phyloP scores from a whole-genome alignment of 2,113 vertebrate genomes.

The Scytalopus superciliaris region DNA sequence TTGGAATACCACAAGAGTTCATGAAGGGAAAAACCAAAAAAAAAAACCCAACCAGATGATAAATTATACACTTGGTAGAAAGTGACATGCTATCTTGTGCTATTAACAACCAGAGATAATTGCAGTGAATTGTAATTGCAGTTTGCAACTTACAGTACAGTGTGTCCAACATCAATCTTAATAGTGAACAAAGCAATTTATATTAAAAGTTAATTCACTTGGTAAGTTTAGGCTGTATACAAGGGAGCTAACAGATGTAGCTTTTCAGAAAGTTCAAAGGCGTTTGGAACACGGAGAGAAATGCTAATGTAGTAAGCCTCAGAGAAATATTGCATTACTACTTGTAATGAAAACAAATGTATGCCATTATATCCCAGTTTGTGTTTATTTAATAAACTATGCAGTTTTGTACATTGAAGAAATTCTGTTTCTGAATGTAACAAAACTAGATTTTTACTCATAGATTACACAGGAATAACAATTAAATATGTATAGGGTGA shows the following conservation, averaged over 20 bases:
- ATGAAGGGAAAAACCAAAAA: slow-evolving; percentile 53
- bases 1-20: slow-evolving; percentile 90
- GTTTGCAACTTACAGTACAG: slow-evolving; percentile 86
- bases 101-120: slow-evolving; percentile 97
- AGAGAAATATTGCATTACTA: slow-evolving; percentile 74
- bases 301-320: slow-evolving; percentile 76
- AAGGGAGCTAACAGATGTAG: slow-evolving; percentile 80
- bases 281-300: slow-evolving; percentile 70
- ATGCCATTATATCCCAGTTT: slow-evolving; percentile 78
- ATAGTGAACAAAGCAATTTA: slow-evolving; percentile 85
- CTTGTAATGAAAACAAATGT: slow-evolving; percentile 82
- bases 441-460: slow-evolving; percentile 44
- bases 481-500: neutral
- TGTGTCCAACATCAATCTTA: slow-evolving; percentile 90
- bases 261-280: slow-evolving; percentile 83
- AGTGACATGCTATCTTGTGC: slow-evolving; percentile 93
- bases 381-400: slow-evolving; percentile 80
- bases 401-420: slow-evolving; percentile 56
- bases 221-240: slow-evolving; percentile 76
- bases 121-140: slow-evolving; percentile 93
- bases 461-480: slow-evolving; percentile 8
- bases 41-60: slow-evolving; percentile 74
- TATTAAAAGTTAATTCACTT: slow-evolving; percentile 87
- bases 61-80: slow-evolving; percentile 90
- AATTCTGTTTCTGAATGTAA: slow-evolving; percentile 40